Base-by-base conservation (phyloP, 2,797 vertebrate species). In the Melanotaenia pygmaea region DNA sequence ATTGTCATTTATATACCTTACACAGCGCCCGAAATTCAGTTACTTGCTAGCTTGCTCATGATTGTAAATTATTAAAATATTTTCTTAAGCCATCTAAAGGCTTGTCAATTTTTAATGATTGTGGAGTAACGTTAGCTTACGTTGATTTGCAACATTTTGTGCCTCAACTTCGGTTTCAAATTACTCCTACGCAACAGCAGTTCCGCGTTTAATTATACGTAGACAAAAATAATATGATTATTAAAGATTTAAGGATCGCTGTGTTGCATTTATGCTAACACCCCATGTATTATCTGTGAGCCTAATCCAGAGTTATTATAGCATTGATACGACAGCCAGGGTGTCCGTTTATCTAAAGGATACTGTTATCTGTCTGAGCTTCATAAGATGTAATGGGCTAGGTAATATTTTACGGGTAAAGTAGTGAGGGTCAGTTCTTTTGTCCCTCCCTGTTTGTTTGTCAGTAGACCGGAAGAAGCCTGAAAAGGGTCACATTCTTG, bases 401-500 rank as follows among this genome's bases (percentile, higher is more conserved):
- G 37, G 51, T 53, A 5, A n/a, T 57, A 32, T 43, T 57, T 22
- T n/a, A 18, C 26, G 57, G 45, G n/a, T 4, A 24, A 43, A 54
- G 50, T 37, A 59, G 13, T 13, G 16, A 74, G 37, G 51, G 50
- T 45, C 12, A 14, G 8, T 58, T 20, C 43, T 12, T 32, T 22
- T 45, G 16, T 16, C 53, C 37, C 0, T 53, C 16, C 20, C 20
- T 2, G 8, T 22, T 4, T 61, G n/a, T 79, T 80, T 83, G 82
- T 85, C 77, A 85, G 70, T 79, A 76, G 86, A 82, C 84, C 59
- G 56, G 66, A 85, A 79, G 64, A 67, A 76, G 82, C 86, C 89
- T 82, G 83, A 85, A 83, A 70, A 71, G 81, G 61, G 58, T 59
- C 71, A 70, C 89, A 89, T 91, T 91, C 83, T 85, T 81, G 67